Base-by-base conservation (phyloP, 2,113 vertebrate genomes). In the Egretta garzetta region DNA sequence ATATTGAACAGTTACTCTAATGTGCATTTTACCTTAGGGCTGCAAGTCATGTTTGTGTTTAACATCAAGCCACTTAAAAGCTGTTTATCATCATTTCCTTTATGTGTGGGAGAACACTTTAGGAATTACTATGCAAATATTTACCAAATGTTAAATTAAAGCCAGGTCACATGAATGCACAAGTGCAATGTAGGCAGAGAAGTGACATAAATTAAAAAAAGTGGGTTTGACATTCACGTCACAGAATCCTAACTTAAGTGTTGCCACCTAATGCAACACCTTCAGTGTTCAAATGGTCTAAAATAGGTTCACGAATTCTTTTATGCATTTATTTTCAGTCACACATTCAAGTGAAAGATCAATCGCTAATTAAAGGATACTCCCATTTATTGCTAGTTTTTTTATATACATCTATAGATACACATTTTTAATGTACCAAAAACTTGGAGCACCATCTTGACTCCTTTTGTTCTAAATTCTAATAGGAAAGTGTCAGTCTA, bases 91-190 rank as follows among this genome's bases (percentile, higher is more conserved):
- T 96, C 91, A 92, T 88, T 93, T 96, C 91, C 92, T 97, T 96
- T 96, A 97, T 94, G 52, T 94, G 79, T 93, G 88, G 84, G 55
- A 96, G 85, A 97, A 95, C 94, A 96, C 79, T 96, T 95, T 33
- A 83, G 76, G 71, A 91, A 96, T 97, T 96, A 96, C 91, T 97
- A 96, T 79, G 95, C 89, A 98, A 98, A 98, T 98, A 96, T 97
- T 97, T 98, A 96, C 91, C 76, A 92, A 87, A 97, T 92, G 94
- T 91, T 96, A 96, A 97, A 96, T 96, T 96, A 96, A 94, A 97
- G 92, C 94, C 85, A 86, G 95, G 95, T 95, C 93, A 96, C 82
- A 95, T 90, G 87, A 93, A 97, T 89, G 86, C 90, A 91, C 63
- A 96, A 90, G 82, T 91, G 47, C 2, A 0, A 90, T 15, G 50